Base-by-base conservation (phyloP, 2,888 invertebrate genomes). In the Heteromurus nitidus region DNA sequence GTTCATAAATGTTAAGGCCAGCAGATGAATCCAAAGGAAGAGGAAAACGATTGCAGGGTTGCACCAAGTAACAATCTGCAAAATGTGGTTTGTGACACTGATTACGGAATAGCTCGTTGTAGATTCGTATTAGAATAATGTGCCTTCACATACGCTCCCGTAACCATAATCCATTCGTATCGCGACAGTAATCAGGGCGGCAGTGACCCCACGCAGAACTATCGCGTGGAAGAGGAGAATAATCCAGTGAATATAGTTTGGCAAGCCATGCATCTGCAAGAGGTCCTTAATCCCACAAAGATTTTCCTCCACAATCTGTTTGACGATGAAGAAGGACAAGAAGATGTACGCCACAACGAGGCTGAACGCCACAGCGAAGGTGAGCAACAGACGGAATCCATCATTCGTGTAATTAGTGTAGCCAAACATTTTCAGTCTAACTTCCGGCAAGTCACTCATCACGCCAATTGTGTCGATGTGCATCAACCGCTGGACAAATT, bases 211-310 rank as follows among this genome's bases (percentile, higher is more conserved):
- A 0, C 86, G 77, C 31, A 86, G 81, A 0, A 85, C 7, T 0
- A 86, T n/a, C 0, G 84, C 67, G 68, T 86, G 86, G 7, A 81
- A 24, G 1, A 76, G 47, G 0, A 85, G 74, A 50, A 84, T 70
- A 0, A 84, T 18, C 86, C 86, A 86, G 24, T 86, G 84, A 3
- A 84, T 20, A 20, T 74, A 67, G 11, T 77, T n/a, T 0, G 83
- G 83, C 70, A 86, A 55, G 13, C 82, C 80, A 31, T 86, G 86
- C 60, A 86, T 80, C n/a, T 74, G 80, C 3, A 86, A 64, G 2
- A 86, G 30, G 30, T 86, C 84, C 65, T 85, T 86, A 3, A 84
- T 85, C 44, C 85, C 86, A 0, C 82, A 62, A 18, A 75, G 26
- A 28, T 82, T 82, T 22, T 86, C 86, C 26, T 36, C 44, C 2